phyloP scores from a whole-genome alignment of 2,797 vertebrate genomes.

The Thaleichthys pacificus region DNA sequence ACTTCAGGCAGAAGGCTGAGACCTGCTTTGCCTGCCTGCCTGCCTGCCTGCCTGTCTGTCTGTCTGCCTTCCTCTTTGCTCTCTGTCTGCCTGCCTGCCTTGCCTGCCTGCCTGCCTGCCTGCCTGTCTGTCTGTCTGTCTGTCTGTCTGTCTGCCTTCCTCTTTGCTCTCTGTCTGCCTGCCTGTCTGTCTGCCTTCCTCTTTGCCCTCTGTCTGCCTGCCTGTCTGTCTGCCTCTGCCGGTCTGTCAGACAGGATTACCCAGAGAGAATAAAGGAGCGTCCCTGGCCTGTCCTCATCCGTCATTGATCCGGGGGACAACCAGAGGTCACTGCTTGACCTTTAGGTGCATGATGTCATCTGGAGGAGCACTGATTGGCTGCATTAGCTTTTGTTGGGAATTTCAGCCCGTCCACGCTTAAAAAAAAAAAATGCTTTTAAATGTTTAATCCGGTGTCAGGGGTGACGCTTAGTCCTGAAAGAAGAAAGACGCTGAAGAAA shows the following conservation, averaged over 20 bases:
- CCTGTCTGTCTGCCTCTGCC: no score
- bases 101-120: no score
- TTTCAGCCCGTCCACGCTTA: background rate
- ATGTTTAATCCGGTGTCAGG: background rate
- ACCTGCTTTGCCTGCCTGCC: no score
- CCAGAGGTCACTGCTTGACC: slow-evolving; percentile 2
- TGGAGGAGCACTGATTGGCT: slow-evolving; percentile 8
- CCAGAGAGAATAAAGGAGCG: background rate
- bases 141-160: no score
- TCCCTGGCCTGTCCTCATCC: background rate
- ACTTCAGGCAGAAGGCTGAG: background rate
- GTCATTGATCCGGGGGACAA: slow-evolving; percentile 7
- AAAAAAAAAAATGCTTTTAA: background rate
- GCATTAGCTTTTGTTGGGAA: background rate
- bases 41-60: no score
- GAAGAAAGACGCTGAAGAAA: background rate
- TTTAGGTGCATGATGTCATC: slow-evolving; percentile 25
- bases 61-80: no score
- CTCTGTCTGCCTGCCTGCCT: no score
- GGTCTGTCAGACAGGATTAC: background rate
- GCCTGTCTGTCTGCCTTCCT: no score
- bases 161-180: no score
- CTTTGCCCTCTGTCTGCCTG: no score
- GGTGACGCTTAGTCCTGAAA: background rate
- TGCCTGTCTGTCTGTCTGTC: no score